Evolutionary conservation across 2,797 vertebrate species (phyloP).

Genomic region (Ctenochaetus hawaiiensis): DNA sequence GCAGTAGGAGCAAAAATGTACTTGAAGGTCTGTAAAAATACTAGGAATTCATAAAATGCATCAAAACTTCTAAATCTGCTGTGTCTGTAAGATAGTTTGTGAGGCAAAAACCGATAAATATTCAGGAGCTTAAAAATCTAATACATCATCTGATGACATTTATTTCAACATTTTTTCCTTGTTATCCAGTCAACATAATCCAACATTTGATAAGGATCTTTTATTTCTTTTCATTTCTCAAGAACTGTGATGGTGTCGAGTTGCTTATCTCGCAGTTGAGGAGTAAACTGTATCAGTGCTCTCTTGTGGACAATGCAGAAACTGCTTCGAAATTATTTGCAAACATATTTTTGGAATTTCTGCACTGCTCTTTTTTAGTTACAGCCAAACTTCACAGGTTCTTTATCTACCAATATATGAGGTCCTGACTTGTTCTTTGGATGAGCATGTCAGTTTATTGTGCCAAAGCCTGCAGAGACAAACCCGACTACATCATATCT

Average conservation of each 20-base stretch:
- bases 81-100: not conserved
- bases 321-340: not conserved
- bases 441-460: not conserved
- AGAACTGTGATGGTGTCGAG: not conserved
- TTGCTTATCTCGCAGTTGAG: not conserved
- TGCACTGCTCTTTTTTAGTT: not conserved
- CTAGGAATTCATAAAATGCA: not conserved
- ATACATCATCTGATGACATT: not conserved
- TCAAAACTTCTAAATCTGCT: not conserved
- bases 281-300: conserved; percentile 26
- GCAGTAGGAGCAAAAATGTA: not conserved
- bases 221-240: not conserved
- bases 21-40: not conserved
- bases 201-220: not conserved
- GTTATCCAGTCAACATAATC: not conserved
- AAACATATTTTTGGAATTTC: not conserved
- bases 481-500: not conserved
- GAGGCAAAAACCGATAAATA: not conserved
- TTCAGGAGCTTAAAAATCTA: not conserved
- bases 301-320: conserved; percentile 41
- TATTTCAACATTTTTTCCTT: not conserved
- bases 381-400: not conserved
- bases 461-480: not conserved
- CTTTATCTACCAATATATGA: too few relatives aligned
- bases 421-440: not conserved